These are phyloP conservation scores for Leptosomus discolor DNA, from an alignment of 2,113 vertebrate species.

Conservation along the genomic window DNA sequence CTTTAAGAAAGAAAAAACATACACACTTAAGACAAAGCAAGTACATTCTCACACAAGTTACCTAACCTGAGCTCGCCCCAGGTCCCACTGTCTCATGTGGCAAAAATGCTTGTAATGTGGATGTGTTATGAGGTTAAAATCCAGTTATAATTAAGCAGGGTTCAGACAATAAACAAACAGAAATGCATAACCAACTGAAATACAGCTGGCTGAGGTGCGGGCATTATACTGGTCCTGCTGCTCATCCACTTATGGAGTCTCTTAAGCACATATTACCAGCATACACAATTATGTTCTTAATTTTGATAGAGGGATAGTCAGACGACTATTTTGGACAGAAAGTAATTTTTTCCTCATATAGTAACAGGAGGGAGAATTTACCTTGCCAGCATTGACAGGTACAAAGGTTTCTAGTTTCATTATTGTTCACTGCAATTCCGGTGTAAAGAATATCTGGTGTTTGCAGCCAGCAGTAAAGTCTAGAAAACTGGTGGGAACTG, in stretches of 20 bases:
- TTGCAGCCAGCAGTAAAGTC: neutral
- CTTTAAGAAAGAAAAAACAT: neutral
- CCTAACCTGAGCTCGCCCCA: neutral
- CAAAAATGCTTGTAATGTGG: neutral
- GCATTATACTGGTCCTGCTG: neutral
- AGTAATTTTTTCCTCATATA: neutral
- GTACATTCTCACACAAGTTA: neutral
- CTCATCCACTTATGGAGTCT: neutral
- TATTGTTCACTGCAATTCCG: neutral
- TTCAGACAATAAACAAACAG: neutral
- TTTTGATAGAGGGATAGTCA: neutral
- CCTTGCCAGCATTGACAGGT: neutral
- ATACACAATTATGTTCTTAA: accelerated
- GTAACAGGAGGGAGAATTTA: neutral
- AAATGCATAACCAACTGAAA: neutral
- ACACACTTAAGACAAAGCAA: neutral
- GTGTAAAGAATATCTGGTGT: neutral
- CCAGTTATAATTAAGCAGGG: neutral
- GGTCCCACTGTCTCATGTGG: neutral
- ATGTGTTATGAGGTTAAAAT: neutral
- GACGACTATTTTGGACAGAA: neutral
- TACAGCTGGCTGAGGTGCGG: neutral
- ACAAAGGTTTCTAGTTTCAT: neutral
- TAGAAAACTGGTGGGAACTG: neutral
- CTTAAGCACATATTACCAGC: neutral